Evolutionary conservation across 2,888 invertebrate species (phyloP).

Genomic region (Sicus ferrugineus): DNA sequence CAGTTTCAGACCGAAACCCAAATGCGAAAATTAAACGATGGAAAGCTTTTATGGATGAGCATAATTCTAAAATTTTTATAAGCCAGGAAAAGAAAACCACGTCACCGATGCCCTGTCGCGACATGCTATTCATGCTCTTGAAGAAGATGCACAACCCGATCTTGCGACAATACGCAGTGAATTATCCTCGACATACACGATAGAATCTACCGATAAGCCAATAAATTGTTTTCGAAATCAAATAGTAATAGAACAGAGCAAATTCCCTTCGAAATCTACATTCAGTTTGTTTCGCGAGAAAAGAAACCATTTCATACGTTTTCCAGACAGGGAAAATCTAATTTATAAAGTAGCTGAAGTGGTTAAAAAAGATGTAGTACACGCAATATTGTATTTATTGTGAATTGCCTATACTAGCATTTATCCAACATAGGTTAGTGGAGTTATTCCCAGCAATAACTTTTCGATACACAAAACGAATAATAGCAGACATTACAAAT

Average conservation of each 20-base stretch:
- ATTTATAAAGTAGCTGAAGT: too few relatives aligned
- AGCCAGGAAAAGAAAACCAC: too few relatives aligned
- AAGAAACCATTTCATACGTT: background rate
- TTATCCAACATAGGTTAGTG: slow-evolving; percentile 33
- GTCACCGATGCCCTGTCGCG: too few relatives aligned
- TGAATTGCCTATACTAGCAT: too few relatives aligned
- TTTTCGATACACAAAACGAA: slow-evolving; percentile 33
- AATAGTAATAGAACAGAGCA: slow-evolving; percentile 29
- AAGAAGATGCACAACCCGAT: background rate
- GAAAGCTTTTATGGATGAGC: background rate
- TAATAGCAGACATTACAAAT: slow-evolving; percentile 9
- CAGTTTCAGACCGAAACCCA: too few relatives aligned
- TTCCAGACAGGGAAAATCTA: too few relatives aligned
- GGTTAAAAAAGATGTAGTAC: too few relatives aligned
- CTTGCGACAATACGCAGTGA: slow-evolving; percentile 27
- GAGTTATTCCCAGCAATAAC: slow-evolving; percentile 31
- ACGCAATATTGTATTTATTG: too few relatives aligned
- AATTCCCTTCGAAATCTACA: slow-evolving; percentile 16
- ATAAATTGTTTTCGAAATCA: slow-evolving; percentile 38
- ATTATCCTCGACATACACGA: slow-evolving; percentile 31
- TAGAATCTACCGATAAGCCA: slow-evolving; percentile 21
- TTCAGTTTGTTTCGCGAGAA: slow-evolving; percentile 26
- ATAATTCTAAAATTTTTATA: too few relatives aligned
- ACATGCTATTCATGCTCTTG: slow-evolving; percentile 1
- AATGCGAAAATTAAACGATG: background rate